Conservation (phyloP, 1,140 invertebrate genomes). For the Tetramorium alpestre region DNA sequence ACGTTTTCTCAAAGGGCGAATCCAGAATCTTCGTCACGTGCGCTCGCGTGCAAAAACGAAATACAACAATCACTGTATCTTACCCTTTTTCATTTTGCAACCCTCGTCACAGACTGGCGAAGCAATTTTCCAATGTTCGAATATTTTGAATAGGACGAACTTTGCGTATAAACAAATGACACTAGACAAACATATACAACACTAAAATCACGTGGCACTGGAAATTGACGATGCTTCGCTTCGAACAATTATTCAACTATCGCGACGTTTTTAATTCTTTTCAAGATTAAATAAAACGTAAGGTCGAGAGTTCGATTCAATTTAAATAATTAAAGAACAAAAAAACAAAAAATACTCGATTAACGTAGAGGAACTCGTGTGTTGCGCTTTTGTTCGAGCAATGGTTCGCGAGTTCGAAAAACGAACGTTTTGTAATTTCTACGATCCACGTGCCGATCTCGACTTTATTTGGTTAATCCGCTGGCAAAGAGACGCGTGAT, state of each 20-base stretch:
- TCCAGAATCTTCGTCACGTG: too few species aligned
- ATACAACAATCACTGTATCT: neutral
- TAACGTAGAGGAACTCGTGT: neutral
- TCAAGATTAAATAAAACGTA: neutral
- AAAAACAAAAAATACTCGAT: neutral
- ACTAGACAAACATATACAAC: neutral
- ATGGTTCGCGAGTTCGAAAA: neutral
- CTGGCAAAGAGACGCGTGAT: too few species aligned
- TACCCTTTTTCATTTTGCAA: constrained; percentile 25
- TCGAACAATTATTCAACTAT: too few species aligned
- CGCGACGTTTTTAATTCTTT: neutral
- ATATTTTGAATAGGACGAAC: neutral
- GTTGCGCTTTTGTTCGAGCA: neutral
- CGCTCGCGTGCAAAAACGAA: too few species aligned
- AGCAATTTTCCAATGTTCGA: neutral
- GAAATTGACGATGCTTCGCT: neutral
- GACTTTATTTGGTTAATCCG: neutral
- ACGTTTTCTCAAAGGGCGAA: neutral
- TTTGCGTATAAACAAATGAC: neutral
- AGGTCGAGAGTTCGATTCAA: neutral
- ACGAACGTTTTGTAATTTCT: neutral
- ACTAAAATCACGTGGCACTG: neutral
- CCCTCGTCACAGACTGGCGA: neutral
- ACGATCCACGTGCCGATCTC: neutral
- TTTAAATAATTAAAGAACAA: neutral